phyloP scores from a whole-genome alignment of 2,797 vertebrate genomes.

The Hafferia zeledoni region DNA sequence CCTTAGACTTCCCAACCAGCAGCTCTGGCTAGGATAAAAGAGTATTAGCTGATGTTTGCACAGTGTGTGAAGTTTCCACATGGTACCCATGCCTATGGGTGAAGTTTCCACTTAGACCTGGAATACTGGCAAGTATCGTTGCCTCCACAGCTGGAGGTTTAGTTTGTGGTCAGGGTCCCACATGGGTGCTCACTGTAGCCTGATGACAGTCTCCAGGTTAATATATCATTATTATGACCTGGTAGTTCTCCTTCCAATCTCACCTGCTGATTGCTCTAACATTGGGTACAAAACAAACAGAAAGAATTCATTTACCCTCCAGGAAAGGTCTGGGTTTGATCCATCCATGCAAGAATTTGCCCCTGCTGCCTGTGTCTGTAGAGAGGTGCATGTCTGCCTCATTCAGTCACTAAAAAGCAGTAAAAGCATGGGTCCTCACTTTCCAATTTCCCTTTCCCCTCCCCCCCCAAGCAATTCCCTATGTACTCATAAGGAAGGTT shows the following conservation, averaged over 20 bases:
- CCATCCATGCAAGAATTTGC: neutral
- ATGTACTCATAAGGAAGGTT: neutral
- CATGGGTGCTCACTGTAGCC: neutral
- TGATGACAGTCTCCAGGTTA: neutral
- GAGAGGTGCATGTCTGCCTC: neutral
- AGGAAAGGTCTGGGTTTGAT: neutral
- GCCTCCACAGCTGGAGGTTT: neutral
- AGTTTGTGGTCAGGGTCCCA: neutral
- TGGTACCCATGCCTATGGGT: neutral
- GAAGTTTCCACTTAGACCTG: neutral
- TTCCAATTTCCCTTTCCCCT: neutral
- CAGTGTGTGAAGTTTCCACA: neutral
- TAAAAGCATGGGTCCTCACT: neutral
- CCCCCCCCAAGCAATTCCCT: neutral
- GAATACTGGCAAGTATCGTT: neutral
- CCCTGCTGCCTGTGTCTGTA: neutral
- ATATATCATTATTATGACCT: rapidly evolving
- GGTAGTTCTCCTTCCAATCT: neutral
- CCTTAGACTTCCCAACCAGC: neutral
- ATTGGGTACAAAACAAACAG: neutral
- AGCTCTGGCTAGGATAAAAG: neutral
- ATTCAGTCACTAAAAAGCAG: neutral
- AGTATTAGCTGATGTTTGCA: neutral
- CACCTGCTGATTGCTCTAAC: neutral
- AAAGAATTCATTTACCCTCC: neutral